phyloP scores from a whole-genome alignment of 2,113 vertebrate genomes.

The Agapornis roseicollis region DNA sequence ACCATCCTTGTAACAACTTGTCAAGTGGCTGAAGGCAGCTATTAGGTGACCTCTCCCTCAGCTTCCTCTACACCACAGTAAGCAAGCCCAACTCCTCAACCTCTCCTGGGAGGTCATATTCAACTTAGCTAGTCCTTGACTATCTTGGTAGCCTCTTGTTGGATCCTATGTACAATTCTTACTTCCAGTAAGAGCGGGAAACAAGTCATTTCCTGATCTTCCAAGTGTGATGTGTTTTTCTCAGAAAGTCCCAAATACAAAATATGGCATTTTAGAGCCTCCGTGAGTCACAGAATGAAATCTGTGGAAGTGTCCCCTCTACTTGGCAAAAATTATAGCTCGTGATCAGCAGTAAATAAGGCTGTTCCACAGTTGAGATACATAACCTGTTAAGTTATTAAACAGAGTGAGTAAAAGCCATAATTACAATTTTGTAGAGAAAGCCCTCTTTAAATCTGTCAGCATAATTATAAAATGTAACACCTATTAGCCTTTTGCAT shows the following conservation, averaged over 20 bases:
- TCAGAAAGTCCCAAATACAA: slow-evolving; percentile 7
- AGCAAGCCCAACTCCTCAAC: background rate
- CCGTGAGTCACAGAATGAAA: slow-evolving; percentile 4
- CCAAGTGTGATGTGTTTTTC: background rate
- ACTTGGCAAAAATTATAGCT: slow-evolving; percentile 30
- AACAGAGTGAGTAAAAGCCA: background rate
- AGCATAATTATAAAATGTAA: slow-evolving; percentile 26
- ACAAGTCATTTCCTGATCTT: background rate
- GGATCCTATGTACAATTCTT: background rate
- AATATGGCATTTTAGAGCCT: background rate
- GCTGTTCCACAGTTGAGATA: slow-evolving; percentile 17
- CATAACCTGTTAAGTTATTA: slow-evolving; percentile 34
- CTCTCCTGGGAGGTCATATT: background rate
- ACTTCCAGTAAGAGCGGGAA: background rate
- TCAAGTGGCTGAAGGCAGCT: background rate
- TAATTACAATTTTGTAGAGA: slow-evolving; percentile 29
- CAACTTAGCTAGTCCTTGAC: background rate
- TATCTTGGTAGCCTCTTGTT: background rate
- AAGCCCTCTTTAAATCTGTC: slow-evolving; percentile 21
- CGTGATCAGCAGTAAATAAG: slow-evolving; percentile 35
- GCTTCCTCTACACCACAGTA: background rate
- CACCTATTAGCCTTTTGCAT: slow-evolving; percentile 31
- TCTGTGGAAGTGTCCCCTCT: background rate
- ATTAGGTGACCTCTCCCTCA: background rate
- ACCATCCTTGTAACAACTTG: background rate